A percentile compares a stretch with the other conserved stretches of the same genome.
Conservation (phyloP, 2,113 vertebrate species). For the Baryphthengus martii region DNA sequence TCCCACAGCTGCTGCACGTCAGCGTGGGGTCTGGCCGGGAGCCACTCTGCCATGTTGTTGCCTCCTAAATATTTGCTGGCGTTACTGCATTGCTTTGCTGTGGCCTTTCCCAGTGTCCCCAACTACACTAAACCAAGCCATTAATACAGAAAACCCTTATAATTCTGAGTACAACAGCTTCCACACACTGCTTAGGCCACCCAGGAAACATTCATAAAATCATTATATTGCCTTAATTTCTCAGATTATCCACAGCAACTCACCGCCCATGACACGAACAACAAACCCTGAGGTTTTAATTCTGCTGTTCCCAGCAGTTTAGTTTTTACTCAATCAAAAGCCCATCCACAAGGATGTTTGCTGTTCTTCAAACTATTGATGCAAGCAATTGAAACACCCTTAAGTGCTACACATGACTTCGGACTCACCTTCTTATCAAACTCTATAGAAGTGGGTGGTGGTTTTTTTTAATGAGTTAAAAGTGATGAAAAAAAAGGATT, state of each 20-base stretch:
- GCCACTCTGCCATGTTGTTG: not conserved
- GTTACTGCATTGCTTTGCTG: not conserved
- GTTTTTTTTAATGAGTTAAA: not conserved
- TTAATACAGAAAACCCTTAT: not conserved
- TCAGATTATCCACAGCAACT: not conserved
- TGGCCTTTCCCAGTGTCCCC: not conserved
- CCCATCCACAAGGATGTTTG: not conserved
- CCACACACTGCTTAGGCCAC: not conserved
- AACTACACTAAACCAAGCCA: not conserved
- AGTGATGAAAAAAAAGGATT: not conserved
- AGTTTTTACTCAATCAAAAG: not conserved
- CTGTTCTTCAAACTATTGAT: not conserved
- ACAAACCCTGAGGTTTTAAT: not conserved
- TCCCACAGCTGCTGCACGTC: not conserved
- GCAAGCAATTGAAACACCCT: not conserved
- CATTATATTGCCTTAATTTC: not conserved
- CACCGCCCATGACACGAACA: not conserved
- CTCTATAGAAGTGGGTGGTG: not conserved
- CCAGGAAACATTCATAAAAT: not conserved
- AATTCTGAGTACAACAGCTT: not conserved
- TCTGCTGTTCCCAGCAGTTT: not conserved
- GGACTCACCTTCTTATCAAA: not conserved
- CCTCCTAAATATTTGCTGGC: not conserved
- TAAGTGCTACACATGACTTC: not conserved
- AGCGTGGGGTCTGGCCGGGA: not conserved